Base-by-base conservation (phyloP, 2,888 invertebrate species). In the Dryomyza anilis region DNA sequence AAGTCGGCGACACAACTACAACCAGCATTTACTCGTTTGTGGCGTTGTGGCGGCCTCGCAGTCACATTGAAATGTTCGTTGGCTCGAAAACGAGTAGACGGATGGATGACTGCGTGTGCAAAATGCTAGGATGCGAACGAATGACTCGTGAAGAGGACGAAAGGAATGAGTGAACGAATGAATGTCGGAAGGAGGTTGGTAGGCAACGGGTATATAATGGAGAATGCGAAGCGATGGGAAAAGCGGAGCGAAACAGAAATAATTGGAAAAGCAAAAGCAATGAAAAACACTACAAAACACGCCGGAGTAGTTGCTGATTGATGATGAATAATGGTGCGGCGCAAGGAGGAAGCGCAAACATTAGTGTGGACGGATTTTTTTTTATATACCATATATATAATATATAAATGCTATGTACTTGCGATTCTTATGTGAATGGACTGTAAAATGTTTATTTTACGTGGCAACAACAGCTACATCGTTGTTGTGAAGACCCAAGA, bases 11-110 rank as follows among this genome's bases (percentile, higher is more conserved):
- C 23, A 33, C 23, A 33, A 1, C 10, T 3, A 6, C 23, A 14
- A 33, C 36, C 55, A 12, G 16, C 21, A 45, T 58, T 23, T 21
- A 19, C 50, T 45, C 25, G 33, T n/a, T n/a, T n/a, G n/a, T n/a
- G n/a, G n/a, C n/a, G n/a, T n/a, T n/a, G 19, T 33, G 36, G 14
- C 36, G 36, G 36, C 33, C 36, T 36, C 36, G 33, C 55, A 46
- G 43, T 52, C 33, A 46, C 53, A 57, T 56, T 53, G 43, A 52
- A 53, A n/a, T n/a, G n/a, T 36, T 53, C 53, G 56, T 25, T 60
- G 43, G 48, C 45, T 48, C 53, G 56, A 39, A 63, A 46, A 45
- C 27, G 57, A 43, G 39, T 57, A 21, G 55, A 43, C 48, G 16
- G 60, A 46, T 12, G 36, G 60, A 36, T 45, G 48, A 33, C 10